Percentiles rank a stretch among this genome's conserved stretches.
phyloP scores from a whole-genome alignment of 2,113 vertebrate genomes.

The Ammospiza caudacuta region DNA sequence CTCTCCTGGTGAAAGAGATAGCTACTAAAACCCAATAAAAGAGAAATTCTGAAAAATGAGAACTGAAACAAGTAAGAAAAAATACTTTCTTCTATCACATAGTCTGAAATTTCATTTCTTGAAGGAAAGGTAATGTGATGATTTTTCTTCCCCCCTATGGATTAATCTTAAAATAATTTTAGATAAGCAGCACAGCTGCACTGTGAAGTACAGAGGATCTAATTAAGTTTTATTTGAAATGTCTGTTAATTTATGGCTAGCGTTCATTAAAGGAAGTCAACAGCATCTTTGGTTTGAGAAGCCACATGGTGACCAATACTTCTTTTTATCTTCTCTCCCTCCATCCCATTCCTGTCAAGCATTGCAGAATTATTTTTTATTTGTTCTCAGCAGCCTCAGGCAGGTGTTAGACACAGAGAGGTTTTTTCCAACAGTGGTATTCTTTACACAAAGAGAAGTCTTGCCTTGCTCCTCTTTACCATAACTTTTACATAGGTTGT shows the following conservation, averaged over 20 bases:
- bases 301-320: not conserved
- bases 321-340: not conserved
- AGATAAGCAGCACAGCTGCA: not conserved
- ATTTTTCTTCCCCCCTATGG: accelerated
- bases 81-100: not conserved
- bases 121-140: not conserved
- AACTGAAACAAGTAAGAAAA: not conserved
- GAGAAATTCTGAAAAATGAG: not conserved
- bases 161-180: not conserved
- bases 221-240: not conserved
- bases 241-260: not conserved
- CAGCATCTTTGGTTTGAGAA: not conserved
- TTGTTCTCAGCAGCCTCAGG: not conserved
- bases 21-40: not conserved
- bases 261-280: not conserved
- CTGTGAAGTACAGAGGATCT: not conserved
- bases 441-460: not conserved
- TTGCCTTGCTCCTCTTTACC: not conserved
- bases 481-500: not conserved
- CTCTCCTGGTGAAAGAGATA: not conserved
- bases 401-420: not conserved
- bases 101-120: not conserved
- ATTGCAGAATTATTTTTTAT: not conserved
- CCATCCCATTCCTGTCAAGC: not conserved
- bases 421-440: not conserved